Evolutionary conservation across 2,113 vertebrate species (phyloP).

Genomic region (Turdus rufiventris): DNA sequence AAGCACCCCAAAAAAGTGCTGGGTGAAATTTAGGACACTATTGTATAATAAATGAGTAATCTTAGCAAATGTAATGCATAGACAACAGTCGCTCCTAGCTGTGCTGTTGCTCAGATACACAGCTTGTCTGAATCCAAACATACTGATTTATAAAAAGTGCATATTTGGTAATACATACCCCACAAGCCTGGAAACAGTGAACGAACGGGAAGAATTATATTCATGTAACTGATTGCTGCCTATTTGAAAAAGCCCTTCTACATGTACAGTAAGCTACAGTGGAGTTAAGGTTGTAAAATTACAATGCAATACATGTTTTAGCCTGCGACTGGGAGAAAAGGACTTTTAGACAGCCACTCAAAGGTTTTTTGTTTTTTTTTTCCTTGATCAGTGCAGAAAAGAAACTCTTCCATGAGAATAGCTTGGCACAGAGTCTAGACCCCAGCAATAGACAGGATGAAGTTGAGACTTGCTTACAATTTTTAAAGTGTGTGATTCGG

Average conservation of each 20-base stretch:
- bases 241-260: not conserved
- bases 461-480: not conserved
- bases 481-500: not conserved
- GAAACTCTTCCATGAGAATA: not conserved
- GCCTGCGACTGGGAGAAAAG: not conserved
- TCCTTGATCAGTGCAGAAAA: not conserved
- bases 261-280: not conserved
- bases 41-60: constrained; percentile 64
- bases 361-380: not conserved
- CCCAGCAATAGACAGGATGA: not conserved
- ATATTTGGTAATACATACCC: not conserved
- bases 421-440: not conserved
- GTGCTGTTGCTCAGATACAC: constrained; percentile 57
- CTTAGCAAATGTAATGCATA: constrained; percentile 29
- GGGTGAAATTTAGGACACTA: constrained; percentile 38
- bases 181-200: not conserved
- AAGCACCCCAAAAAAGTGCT: not conserved
- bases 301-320: not conserved
- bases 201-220: not conserved
- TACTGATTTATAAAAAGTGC: constrained; percentile 41
- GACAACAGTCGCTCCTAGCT: constrained; percentile 28
- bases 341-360: not conserved
- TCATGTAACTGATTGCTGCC: not conserved
- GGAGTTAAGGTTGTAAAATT: not conserved
- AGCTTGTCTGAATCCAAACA: constrained; percentile 53